Base-by-base conservation (phyloP, 2,113 vertebrate species). In the Fregetta grallaria region DNA sequence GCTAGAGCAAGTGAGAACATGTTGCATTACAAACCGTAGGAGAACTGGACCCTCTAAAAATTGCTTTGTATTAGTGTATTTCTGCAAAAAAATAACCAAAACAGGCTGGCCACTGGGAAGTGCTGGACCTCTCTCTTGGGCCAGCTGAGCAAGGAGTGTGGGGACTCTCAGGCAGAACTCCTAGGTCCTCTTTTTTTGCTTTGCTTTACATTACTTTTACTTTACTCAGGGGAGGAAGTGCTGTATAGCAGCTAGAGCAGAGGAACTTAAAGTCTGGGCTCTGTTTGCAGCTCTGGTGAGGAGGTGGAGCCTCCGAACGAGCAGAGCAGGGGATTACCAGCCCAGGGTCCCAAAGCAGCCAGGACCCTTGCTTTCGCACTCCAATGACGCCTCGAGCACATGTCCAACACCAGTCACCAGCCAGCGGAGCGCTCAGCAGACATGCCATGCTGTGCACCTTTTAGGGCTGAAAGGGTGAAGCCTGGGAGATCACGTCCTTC, bases 361-460 rank as follows among this genome's bases (percentile, higher is more conserved):
- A 17, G 23, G 27, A 87, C 25, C 42, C 25, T 25, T 30, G n/a
- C 16, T 26, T 65, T 29, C 20, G 50, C 30, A 1, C 23, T 5
- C 18, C 19, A 45, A 5, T 4, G 36, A 20, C 59, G 17, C 65
- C 40, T 45, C 0, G 1, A 61, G 45, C 44, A 10, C 17, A 1
- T 5, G 13, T 29, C 56, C 52, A 22, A 15, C 29, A 16, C 40
- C 61, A 7, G 6, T 30, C 47, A 22, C n/a, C 30, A 49, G 15
- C 49, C 84, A 22, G 20, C 1, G 25, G 83, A 67, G 67, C 19
- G 7, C 29, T 62, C 67, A 25, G 4, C 22, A 19, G 19, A 29
- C 7, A 1, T 5, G 21, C 30, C 14, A 0, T 1, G 25, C 6
- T 22, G 53, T 38, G 15, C 7, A 36, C 13, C 14, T 8, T 34